Evolutionary conservation across 2,113 vertebrate genomes (phyloP).

Genomic region (Crotalus helleri): DNA sequence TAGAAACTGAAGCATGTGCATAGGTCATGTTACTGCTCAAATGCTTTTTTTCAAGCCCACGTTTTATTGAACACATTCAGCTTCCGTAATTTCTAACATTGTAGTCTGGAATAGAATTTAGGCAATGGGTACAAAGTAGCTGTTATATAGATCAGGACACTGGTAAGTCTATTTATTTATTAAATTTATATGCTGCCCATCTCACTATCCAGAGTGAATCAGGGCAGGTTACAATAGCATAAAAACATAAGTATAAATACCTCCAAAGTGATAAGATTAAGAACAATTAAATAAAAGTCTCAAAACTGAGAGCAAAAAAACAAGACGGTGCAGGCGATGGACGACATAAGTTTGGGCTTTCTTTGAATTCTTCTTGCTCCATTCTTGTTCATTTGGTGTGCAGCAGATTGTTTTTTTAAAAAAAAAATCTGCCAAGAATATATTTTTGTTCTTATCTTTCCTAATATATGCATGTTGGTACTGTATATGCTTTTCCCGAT

Average conservation of each 20-base stretch:
- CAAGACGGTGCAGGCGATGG: background rate
- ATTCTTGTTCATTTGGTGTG: background rate
- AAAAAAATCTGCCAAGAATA: background rate
- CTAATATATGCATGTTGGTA: background rate
- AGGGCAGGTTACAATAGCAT: background rate
- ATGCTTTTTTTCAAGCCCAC: background rate
- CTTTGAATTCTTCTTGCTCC: background rate
- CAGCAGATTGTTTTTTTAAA: background rate
- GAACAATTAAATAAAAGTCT: background rate
- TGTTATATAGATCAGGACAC: background rate
- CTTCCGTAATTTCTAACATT: background rate
- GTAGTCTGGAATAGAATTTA: background rate
- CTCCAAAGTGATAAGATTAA: background rate
- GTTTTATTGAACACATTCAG: background rate
- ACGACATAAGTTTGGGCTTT: background rate
- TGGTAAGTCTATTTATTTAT: background rate
- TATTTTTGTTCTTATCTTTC: background rate
- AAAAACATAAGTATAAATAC: background rate
- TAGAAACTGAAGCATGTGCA: too few species aligned
- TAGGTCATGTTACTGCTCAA: background rate
- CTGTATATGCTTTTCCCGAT: background rate
- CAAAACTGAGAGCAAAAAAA: background rate
- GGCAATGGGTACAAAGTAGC: background rate
- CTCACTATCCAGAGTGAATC: background rate
- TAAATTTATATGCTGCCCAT: background rate